Conservation (phyloP, 2,888 invertebrate genomes). For the Sinelater perroti region DNA sequence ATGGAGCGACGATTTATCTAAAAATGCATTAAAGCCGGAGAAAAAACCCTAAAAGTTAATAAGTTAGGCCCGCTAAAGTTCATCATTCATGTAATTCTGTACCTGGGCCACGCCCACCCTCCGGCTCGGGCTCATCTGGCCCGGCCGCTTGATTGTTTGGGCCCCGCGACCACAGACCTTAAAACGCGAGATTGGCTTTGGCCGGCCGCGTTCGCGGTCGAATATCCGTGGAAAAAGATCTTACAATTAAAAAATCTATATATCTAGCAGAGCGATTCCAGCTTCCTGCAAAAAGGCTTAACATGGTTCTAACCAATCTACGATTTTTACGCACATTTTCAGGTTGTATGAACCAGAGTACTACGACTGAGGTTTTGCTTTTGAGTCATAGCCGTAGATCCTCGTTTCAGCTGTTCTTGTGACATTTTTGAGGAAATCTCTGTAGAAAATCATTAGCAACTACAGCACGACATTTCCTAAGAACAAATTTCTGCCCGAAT, state of each 20-base stretch:
- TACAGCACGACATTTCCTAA: too few relatives aligned
- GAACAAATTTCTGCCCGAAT: too few relatives aligned
- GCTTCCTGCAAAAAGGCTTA: neutral
- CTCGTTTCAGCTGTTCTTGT: too few relatives aligned
- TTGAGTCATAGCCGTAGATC: too few relatives aligned
- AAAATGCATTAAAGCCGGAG: constrained; percentile 27
- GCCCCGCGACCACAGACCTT: constrained; percentile 31
- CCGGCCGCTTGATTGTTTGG: constrained; percentile 37
- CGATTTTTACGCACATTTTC: too few relatives aligned
- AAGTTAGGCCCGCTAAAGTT: constrained; percentile 38
- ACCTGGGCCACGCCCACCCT: constrained; percentile 42
- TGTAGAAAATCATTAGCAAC: too few relatives aligned
- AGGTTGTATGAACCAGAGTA: too few relatives aligned
- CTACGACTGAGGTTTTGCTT: too few relatives aligned
- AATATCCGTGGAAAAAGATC: neutral
- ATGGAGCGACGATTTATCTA: constrained; percentile 25
- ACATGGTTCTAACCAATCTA: too few relatives aligned
- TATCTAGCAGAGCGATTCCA: neutral
- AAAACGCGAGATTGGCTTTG: neutral
- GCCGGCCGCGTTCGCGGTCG: neutral
- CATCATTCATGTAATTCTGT: constrained; percentile 43
- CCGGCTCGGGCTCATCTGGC: constrained; percentile 42
- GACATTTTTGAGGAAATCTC: too few relatives aligned
- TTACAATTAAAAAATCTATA: neutral
- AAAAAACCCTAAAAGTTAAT: constrained; percentile 41